Evolutionary conservation across 2,888 invertebrate genomes (phyloP).

Genomic region (Nymphalis polychloros): DNA sequence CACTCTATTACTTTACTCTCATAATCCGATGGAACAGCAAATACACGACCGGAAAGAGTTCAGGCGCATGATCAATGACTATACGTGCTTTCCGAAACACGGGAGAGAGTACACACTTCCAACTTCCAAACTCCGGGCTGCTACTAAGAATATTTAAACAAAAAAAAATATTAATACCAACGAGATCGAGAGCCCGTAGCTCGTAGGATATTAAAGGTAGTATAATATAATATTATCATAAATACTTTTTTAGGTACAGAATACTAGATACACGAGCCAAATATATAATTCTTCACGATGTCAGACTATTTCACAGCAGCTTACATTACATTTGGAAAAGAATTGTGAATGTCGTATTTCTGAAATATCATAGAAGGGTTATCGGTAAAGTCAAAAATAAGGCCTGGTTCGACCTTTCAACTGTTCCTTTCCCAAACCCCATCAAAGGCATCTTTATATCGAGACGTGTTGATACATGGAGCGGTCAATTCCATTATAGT

Average conservation of each 20-base stretch:
- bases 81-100: too few species aligned
- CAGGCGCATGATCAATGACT: too few species aligned
- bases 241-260: constrained; percentile 78
- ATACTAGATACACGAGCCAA: constrained; percentile 86
- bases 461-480: constrained; percentile 86
- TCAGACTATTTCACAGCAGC: constrained; percentile 83
- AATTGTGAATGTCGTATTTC: constrained; percentile 87
- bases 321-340: constrained; percentile 89
- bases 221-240: neutral
- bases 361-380: constrained; percentile 79
- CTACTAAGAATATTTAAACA: too few species aligned
- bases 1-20: too few species aligned
- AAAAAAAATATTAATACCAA: too few species aligned
- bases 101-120: too few species aligned
- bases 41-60: too few species aligned
- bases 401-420: constrained; percentile 86
- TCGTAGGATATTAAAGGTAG: too few species aligned
- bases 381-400: constrained; percentile 53
- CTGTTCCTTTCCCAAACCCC: constrained; percentile 87
- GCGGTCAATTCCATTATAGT: constrained; percentile 81
- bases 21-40: too few species aligned
- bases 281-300: constrained; percentile 87
- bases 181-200: too few species aligned
- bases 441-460: constrained; percentile 79
- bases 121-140: too few species aligned